Evolutionary conservation across 2,888 invertebrate genomes (phyloP).

Genomic region (Aleiodes testaceus): DNA sequence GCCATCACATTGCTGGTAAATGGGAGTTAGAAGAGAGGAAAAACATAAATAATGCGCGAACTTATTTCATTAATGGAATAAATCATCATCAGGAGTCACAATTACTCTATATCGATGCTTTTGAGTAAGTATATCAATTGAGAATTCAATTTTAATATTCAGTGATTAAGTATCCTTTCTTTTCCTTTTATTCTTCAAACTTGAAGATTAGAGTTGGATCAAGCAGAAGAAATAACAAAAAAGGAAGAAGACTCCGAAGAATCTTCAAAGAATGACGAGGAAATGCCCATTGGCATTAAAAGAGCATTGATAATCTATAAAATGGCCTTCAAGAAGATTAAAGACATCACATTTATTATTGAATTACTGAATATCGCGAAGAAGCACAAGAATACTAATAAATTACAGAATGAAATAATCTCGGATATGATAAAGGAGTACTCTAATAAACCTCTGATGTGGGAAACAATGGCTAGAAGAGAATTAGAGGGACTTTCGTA

Average conservation of each 20-base stretch:
- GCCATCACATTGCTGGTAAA: slow-evolving; percentile 87
- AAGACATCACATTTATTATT: slow-evolving; percentile 76
- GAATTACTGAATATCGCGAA: slow-evolving; percentile 77
- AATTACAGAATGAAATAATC: slow-evolving; percentile 76
- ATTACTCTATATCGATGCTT: slow-evolving; percentile 81
- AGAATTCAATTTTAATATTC: not conserved
- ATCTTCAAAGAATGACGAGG: slow-evolving; percentile 33
- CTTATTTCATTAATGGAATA: slow-evolving; percentile 83
- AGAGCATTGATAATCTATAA: slow-evolving; percentile 78
- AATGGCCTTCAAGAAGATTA: slow-evolving; percentile 77
- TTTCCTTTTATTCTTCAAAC: too few relatives aligned
- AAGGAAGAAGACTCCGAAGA: slow-evolving; percentile 26
- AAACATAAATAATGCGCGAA: slow-evolving; percentile 81
- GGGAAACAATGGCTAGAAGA: slow-evolving; percentile 78
- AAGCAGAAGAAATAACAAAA: slow-evolving; percentile 36
- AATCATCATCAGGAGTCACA: slow-evolving; percentile 82
- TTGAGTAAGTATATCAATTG: slow-evolving; percentile 70
- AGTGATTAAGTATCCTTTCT: not conserved
- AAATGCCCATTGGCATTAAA: slow-evolving; percentile 71
- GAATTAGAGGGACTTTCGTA: slow-evolving; percentile 74
- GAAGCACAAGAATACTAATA: slow-evolving; percentile 76
- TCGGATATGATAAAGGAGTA: slow-evolving; percentile 74
- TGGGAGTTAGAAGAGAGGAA: slow-evolving; percentile 84
- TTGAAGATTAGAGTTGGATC: slow-evolving; percentile 47
- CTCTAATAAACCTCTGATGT: slow-evolving; percentile 75